Conservation (phyloP, 1,140 invertebrate species). For the Aphaenogaster ashmeadi region DNA sequence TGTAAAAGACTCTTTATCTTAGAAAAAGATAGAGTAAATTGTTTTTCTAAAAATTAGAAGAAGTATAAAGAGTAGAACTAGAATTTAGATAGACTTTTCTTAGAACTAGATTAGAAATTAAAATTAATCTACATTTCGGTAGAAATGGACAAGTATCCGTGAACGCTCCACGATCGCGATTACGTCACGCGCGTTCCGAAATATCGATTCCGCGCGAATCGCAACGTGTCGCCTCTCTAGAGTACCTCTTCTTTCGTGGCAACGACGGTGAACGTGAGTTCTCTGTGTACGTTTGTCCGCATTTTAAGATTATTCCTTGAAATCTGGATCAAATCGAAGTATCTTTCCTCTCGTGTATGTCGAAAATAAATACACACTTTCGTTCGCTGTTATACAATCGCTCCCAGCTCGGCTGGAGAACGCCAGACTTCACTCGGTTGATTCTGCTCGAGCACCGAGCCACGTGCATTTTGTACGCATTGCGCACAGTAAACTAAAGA, state of each 20-base stretch:
- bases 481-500: not conserved
- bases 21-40: too few species aligned
- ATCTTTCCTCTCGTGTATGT: not conserved
- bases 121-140: too few species aligned
- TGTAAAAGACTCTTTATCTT: too few species aligned
- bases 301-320: conserved; percentile 47
- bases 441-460: not conserved
- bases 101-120: too few species aligned
- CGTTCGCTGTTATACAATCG: not conserved
- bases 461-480: conserved; percentile 27
- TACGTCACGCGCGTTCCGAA: not conserved
- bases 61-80: too few species aligned
- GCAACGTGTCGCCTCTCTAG: not conserved
- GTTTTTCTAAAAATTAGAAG: too few species aligned
- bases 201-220: not conserved
- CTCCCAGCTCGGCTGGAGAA: too few species aligned
- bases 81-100: too few species aligned
- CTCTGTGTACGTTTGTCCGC: conserved; percentile 10
- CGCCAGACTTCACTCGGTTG: not conserved
- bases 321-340: not conserved
- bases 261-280: not conserved
- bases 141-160: too few species aligned
- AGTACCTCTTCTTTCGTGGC: not conserved
- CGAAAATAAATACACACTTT: not conserved
- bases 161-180: not conserved